A percentile compares a stretch with the other conserved stretches of the same genome.
phyloP scores from a whole-genome alignment of 2,888 invertebrate genomes.

The Mesorhabditis sp. region DNA sequence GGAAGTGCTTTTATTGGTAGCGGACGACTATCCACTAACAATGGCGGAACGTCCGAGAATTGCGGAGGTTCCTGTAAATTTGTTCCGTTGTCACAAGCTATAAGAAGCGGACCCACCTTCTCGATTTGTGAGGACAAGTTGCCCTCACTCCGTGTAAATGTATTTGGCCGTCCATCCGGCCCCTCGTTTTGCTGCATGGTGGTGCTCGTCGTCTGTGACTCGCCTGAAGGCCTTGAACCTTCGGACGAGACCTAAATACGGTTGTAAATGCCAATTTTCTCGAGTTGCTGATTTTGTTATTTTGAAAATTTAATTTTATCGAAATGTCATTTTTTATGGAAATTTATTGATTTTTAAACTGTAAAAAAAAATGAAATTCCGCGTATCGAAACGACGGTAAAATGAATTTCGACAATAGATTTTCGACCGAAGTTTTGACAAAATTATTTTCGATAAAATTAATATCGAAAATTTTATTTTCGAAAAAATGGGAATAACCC shows the following conservation, averaged over 20 bases:
- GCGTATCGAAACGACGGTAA: no score
- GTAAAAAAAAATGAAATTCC: no score
- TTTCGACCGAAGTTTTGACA: no score
- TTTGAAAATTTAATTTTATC: no score
- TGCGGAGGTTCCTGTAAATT: slow-evolving; percentile 26
- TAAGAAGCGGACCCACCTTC: slow-evolving; percentile 8
- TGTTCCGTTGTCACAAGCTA: slow-evolving; percentile 9
- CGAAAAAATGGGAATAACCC: background rate
- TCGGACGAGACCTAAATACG: background rate
- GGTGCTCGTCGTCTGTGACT: background rate
- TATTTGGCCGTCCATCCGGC: background rate
- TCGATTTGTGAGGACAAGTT: slow-evolving; percentile 11
- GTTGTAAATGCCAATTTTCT: background rate
- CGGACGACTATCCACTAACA: slow-evolving; percentile 50
- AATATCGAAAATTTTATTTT: background rate
- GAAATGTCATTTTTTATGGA: no score
- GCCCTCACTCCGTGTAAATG: no score
- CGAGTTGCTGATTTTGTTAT: no score
- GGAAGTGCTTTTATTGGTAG: slow-evolving; percentile 37
- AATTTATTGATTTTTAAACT: no score
- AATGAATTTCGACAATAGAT: no score
- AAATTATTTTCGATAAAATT: background rate
- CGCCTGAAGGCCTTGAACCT: background rate
- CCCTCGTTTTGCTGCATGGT: background rate
- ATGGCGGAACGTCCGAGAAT: slow-evolving; percentile 53